phyloP scores from a whole-genome alignment of 2,888 invertebrate genomes.

The Micropterix aruncella region DNA sequence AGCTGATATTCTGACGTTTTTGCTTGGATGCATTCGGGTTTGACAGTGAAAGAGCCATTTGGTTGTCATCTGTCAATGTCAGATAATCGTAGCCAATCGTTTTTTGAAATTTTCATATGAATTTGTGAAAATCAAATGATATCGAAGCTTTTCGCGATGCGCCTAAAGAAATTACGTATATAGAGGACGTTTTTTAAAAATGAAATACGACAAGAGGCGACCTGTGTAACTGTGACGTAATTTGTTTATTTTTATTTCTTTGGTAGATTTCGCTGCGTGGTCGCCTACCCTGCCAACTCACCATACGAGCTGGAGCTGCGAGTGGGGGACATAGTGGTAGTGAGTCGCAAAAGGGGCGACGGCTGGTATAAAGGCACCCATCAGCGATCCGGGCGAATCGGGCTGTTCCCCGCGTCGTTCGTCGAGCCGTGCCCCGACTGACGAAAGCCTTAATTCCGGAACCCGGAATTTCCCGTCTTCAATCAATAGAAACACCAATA shows the following conservation, averaged over 20 bases:
- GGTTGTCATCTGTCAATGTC: too few species aligned
- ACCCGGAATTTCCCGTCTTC: too few species aligned
- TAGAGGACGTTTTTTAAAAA: background rate
- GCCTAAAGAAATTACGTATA: background rate
- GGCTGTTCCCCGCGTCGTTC: conserved; percentile 91
- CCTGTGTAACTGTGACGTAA: background rate
- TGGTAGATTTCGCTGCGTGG: conserved; percentile 75
- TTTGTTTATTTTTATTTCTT: conserved; percentile 3
- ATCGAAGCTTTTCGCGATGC: too few species aligned
- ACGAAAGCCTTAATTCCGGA: conserved; percentile 15
- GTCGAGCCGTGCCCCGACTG: conserved; percentile 50
- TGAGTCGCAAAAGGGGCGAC: conserved; percentile 83
- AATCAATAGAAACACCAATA: too few species aligned
- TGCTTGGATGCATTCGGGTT: too few species aligned
- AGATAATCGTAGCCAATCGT: too few species aligned
- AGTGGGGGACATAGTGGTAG: conserved; percentile 82
- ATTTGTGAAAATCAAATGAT: too few species aligned
- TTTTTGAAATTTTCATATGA: too few species aligned
- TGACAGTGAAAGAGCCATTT: too few species aligned
- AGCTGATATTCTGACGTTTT: too few species aligned
- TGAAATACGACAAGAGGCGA: too few species aligned
- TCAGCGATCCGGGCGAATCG: conserved; percentile 79
- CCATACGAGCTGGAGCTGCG: conserved; percentile 84
- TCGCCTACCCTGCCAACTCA: conserved; percentile 88
- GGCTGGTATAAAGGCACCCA: conserved; percentile 94